Evolutionary conservation across 2,888 invertebrate genomes (phyloP), one percentile per base, ranked within the genome.

Genomic region (Drosophila neotestacea): DNA sequence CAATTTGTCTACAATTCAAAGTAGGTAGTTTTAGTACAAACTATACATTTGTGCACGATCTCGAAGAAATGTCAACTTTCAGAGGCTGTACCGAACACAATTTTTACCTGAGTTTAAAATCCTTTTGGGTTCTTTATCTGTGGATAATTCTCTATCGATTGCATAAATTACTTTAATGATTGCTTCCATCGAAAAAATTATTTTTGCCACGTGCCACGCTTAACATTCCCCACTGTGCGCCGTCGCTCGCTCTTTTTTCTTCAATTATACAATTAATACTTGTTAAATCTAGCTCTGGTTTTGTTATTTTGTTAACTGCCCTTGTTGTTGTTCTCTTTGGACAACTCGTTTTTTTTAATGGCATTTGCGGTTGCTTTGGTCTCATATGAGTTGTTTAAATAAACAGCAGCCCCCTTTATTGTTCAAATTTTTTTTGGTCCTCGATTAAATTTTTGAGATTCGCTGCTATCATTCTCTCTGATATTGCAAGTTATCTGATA

Each of bases 251-350:
- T 73, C 72, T 62, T 65, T 65, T 72, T 80, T 67, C 69, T 68
- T 68, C 77, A 88, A 84, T 88, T 88, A 88, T 73, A 77, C 86
- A 77, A 83, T 82, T 88, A 68, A 70, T 69, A 75, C 68, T 66
- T 62, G 13, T 65, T 6, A 62, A 78, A 78, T 74, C 59, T 70
- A 69, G 16, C 70, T 69, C 38, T 50, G 51, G 36, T 67, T 58
- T 56, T 64, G 36, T 58, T 60, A 11, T 2, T 48, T 44, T 42
- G 4, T 1, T 77, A 65, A 73, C 42, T 73, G 83, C 51, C 39
- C 46, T 39, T 64, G 48, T 55, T 79, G 64, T 66, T 68, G 54
- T 41, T 59, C 11, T 67, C 51, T 75, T 62, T 56, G 59, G 16
- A 16, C 16, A 16, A 16, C 16, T 16, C 16, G 16, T 16, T 34